Base-by-base conservation (phyloP, 2,113 vertebrate genomes). In the Platysteira castanea region DNA sequence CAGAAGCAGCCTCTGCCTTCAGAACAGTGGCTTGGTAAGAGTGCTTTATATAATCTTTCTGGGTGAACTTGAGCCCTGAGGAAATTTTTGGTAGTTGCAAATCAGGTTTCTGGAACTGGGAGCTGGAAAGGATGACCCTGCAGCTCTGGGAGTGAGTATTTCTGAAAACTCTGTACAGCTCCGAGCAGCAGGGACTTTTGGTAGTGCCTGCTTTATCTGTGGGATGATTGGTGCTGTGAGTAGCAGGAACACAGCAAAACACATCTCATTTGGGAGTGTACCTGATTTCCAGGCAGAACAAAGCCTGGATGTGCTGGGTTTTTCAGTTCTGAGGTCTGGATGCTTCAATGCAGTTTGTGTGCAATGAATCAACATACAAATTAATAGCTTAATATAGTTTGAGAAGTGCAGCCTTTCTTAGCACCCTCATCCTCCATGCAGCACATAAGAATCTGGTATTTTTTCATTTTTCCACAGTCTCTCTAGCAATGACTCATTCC, bases 401-500 rank as follows among this genome's bases (percentile, higher is more conserved):
- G 35, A 90, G 44, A 44, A 70, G 47, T 91, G 81, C 67, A 85
- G 50, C 73, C 50, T 87, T 71, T 92, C 89, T 91, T 79, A 94
- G 27, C 84, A 94, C 70, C 47, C 10, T 6, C 81, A 79, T 90
- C 84, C 50, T 91, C 59, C 69, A 10, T 91, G n/a, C 41, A 65
- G 61, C 57, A 31, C 46, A 47, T 65, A 76, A 69, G 53, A 83
- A 83, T 96, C 41, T 73, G 78, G 8, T 79, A 22, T 65, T 74
- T 93, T 93, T 89, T 80, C 18, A 7, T 87, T 96, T 94, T 89
- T 35, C 78, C 80, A 24, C 84, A 77, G 53, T 82, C 74, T 92
- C 63, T 91, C 35, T 68, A 64, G 81, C 67, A 91, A 1, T 96
- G 96, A 96, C 82, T 96, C 96, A 96, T 85, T 94, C 87, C 92